Conservation (phyloP, 1,140 invertebrate species). For the Steinernema feltiae region DNA sequence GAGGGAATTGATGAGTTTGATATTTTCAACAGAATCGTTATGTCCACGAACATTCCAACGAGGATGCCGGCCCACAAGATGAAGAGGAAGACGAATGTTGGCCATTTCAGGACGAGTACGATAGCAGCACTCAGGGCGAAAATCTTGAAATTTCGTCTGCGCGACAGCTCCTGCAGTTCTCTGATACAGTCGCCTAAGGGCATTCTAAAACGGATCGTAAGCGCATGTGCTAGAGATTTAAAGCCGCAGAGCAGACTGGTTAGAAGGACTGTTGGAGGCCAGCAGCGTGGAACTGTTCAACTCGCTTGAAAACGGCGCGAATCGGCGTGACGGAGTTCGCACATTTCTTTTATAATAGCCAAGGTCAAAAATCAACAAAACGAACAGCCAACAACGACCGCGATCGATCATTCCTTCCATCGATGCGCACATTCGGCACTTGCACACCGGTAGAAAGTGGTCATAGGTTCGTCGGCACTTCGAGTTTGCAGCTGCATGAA, state of each 20-base stretch:
- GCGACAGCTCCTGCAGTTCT: too few species aligned
- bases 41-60: background rate
- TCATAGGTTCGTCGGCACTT: conserved; percentile 98
- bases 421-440: conserved; percentile 79
- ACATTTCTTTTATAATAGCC: background rate
- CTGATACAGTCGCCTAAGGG: too few species aligned
- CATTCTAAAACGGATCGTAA: too few species aligned
- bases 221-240: too few species aligned
- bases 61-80: background rate
- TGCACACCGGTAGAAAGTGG: conserved; percentile 93
- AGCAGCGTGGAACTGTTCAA: too few species aligned
- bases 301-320: background rate
- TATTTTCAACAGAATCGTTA: background rate
- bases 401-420: conserved; percentile 74
- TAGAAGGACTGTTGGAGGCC: too few species aligned
- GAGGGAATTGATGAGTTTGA: too few species aligned
- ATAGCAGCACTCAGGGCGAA: too few species aligned
- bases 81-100: background rate
- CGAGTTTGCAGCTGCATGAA: conserved; percentile 96
- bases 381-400: background rate
- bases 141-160: too few species aligned
- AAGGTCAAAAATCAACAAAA: background rate
- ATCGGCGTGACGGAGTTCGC: background rate
- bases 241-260: too few species aligned
- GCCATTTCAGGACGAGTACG: too few species aligned